Base-by-base conservation (phyloP, 2,797 vertebrate species). In the Acipenser oxyrinchus region DNA sequence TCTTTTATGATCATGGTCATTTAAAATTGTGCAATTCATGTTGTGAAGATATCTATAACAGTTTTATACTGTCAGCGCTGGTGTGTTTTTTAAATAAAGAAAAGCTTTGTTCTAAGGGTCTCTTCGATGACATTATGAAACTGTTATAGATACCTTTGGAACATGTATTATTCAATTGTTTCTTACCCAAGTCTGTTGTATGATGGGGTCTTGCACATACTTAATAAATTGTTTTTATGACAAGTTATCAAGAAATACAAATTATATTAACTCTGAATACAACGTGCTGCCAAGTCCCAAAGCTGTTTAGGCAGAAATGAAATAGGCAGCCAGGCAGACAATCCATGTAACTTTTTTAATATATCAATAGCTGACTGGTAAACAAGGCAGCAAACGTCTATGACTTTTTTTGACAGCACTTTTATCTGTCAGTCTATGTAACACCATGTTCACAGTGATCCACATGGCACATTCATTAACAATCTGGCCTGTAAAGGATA, bases 331-430 rank as follows among this genome's bases (percentile, higher is more conserved):
- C 69, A 70, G 84, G 86, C 86, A 86, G 83, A 70, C 79, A 75
- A 67, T 74, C 76, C 82, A 77, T 87, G 85, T 86, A 84, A 79
- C 75, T 75, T 82, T 82, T 85, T 79, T 79, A 75, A 82, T 84
- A 80, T 77, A 78, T 76, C 79, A 63, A 66, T 69, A n/a, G 71
- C 70, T 66, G 37, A 75, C 85, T 83, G 81, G 83, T 85, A 87
- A 88, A 88, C 86, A 86, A 84, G 86, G 78, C 80, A 83, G 73
- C 84, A 71, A 80, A 87, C 86, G 84, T 87, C 81, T 80, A 81
- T 70, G 80, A 80, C 82, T 78, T 84, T 84, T 55, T 84, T 71
- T 83, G 84, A 87, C 85, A 87, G 79, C 82, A 82, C 82, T 85
- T 84, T 84, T 80, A 73, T 64, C 84, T 85, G 86, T 82, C 87